Base-by-base conservation (phyloP, 2,113 vertebrate species). In the Campylomormyrus tamandua region DNA sequence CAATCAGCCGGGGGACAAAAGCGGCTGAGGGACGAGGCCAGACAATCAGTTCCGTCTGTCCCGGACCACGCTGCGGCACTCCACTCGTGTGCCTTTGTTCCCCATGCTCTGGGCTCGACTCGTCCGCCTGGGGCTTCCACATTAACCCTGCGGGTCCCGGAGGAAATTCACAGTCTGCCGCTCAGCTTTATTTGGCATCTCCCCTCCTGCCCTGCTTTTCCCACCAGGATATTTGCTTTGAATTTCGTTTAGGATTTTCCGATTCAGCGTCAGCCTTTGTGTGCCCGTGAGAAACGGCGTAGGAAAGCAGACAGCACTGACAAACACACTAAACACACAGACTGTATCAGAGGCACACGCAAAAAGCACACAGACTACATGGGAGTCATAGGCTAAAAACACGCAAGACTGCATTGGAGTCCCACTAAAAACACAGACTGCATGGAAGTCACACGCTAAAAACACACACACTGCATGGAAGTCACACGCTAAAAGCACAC, bases 1-100 rank as follows among this genome's bases (percentile, higher is more conserved):
- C 85, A 21, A 83, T 49, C 52, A 83, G 85, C 85, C 85, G n/a
- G 85, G 85, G 70, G 88, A 89, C 88, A 83, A 83, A 56, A 52
- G 88, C 66, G n/a, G 27, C 74, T 21, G 53, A 50, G 83, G 42
- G 83, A 70, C n/a, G 42, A 86, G 53, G 89, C 83, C 83, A 62
- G 52, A 62, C 56, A 49, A 66, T 66, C 83, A 56, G 83, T 90
- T 83, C 15, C 83, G 6, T 83, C 46, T 70, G 83, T 66, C 45
- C 83, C 42, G 35, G 53, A 74, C 58, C 42, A 58, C 39, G 45
- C 58, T 48, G 83, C 56, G 45, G 46, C 49, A 35, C 85, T 52
- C 49, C 48, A 50, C 84, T 87, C 48, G 13, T 13, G 35, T 52
- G 35, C 52, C 46, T 77, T 87, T 87, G 85, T 87, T 49, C 88